Conservation (phyloP, 2,113 vertebrate genomes). For the Elephas maximus region DNA sequence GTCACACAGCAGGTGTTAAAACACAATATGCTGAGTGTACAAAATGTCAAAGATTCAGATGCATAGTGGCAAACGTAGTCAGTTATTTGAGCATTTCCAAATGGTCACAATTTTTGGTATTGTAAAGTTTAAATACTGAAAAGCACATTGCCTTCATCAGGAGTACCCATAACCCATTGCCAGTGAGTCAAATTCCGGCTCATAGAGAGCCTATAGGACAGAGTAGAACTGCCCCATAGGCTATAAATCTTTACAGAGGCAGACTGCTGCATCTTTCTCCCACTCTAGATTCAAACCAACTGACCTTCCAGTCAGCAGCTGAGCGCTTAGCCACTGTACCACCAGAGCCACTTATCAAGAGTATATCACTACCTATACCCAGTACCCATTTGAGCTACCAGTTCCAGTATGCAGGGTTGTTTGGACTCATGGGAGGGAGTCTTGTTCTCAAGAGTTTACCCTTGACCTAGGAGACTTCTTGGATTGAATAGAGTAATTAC, state of each 20-base stretch:
- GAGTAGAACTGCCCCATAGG: neutral
- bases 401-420: neutral
- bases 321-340: neutral
- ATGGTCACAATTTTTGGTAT: constrained; percentile 2
- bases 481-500: neutral
- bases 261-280: neutral
- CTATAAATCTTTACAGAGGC: neutral
- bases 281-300: neutral
- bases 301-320: neutral
- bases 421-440: constrained; percentile 10
- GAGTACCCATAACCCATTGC: neutral
- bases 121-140: constrained; percentile 16
- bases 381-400: neutral
- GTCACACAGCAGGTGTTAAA: constrained; percentile 68
- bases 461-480: constrained; percentile 36
- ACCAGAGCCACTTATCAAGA: neutral
- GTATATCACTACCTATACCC: neutral
- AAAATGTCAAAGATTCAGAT: constrained; percentile 50
- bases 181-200: neutral
- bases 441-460: constrained; percentile 42
- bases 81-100: constrained; percentile 65
- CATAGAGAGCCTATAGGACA: neutral
- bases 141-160: neutral
- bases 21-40: constrained; percentile 39
- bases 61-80: constrained; percentile 32